A percentile compares a stretch with the other conserved stretches of the same genome.
Evolutionary conservation across 2,113 vertebrate species (phyloP).

Genomic region (Pterocles gutturalis): DNA sequence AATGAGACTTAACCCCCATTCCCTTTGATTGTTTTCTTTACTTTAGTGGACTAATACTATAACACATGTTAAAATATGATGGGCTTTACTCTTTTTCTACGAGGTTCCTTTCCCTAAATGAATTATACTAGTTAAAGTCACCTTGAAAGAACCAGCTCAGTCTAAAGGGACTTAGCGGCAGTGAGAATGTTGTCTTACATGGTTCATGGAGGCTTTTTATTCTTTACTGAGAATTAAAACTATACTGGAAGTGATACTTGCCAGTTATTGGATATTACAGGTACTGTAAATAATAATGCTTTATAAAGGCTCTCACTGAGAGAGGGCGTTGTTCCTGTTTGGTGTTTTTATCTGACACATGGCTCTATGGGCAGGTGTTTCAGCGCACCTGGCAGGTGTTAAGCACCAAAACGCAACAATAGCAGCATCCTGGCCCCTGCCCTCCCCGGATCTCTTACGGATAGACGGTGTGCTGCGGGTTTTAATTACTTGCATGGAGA

Average conservation of each 20-base stretch:
- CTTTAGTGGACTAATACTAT: not conserved
- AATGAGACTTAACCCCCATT: not conserved
- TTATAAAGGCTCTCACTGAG: not conserved
- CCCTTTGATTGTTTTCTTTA: not conserved
- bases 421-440: not conserved
- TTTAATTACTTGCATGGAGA: not conserved
- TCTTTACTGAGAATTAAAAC: not conserved
- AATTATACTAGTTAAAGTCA: not conserved
- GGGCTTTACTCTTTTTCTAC: not conserved
- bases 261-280: not conserved
- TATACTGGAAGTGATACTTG: not conserved
- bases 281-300: not conserved
- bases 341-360: not conserved
- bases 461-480: fast-evolving
- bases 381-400: not conserved
- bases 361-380: not conserved
- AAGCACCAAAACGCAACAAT: not conserved
- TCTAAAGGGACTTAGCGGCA: not conserved
- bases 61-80: not conserved
- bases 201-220: not conserved
- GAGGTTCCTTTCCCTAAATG: not conserved
- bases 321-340: not conserved
- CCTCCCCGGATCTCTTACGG: not conserved
- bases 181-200: not conserved
- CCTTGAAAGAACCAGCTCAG: not conserved